Conservation (phyloP, 37 sponge, comb jelly and placozoan genomes). For the Halichondria panicea region DNA sequence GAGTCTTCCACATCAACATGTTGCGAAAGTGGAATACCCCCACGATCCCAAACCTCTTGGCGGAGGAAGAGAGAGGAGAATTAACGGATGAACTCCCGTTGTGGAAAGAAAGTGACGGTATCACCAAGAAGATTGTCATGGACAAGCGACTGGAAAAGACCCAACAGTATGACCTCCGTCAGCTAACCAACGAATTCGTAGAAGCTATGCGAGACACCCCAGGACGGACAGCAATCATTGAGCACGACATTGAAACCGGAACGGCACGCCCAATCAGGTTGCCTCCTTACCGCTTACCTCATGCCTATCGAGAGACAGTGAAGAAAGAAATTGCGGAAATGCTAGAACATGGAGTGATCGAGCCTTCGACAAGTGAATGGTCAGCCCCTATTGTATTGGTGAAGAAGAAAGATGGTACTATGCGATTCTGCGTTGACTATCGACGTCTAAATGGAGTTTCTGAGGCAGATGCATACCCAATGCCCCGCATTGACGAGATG, state of each 20-base stretch:
- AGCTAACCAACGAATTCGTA: not conserved
- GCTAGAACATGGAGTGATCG: conserved; percentile 22
- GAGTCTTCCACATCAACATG: conserved; percentile 46
- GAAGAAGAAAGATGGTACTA: conserved; percentile 50
- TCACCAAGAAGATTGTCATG: not conserved
- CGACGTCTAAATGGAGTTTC: conserved; percentile 53
- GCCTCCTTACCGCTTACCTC: conserved; percentile 36
- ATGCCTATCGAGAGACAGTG: conserved; percentile 16
- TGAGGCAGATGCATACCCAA: conserved; percentile 49
- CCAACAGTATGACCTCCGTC: not conserved
- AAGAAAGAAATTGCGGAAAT: conserved; percentile 22
- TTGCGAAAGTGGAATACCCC: not conserved
- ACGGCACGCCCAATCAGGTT: conserved; percentile 38
- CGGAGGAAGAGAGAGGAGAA: not conserved
- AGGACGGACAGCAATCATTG: conserved; percentile 21
- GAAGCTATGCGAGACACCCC: too few relatives aligned
- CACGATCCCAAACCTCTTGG: not conserved
- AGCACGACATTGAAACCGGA: conserved; percentile 48
- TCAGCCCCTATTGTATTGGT: conserved; percentile 68
- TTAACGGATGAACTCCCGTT: not conserved
- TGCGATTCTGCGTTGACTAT: conserved; percentile 71
- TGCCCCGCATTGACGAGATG: conserved; percentile 61
- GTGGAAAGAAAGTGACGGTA: not conserved
- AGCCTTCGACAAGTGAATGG: conserved; percentile 53
- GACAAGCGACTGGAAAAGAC: not conserved